Conservation (phyloP, 2,113 vertebrate genomes). For the Siniperca knerii region DNA sequence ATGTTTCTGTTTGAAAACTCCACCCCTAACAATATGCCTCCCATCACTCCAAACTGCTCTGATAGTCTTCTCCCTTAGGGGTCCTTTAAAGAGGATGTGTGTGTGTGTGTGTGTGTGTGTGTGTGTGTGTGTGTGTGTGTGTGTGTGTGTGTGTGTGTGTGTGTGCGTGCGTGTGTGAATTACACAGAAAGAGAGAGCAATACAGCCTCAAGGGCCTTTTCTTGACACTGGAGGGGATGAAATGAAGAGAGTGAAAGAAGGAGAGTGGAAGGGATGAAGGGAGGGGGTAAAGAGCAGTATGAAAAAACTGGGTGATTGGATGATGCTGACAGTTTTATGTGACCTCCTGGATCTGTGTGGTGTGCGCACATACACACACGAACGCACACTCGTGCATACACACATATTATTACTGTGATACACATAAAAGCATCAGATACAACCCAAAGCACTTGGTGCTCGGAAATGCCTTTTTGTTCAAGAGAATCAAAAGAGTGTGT, state of each 20-base stretch:
- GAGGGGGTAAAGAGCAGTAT: conserved; percentile 33
- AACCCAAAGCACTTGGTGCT: conserved; percentile 22
- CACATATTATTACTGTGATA: conserved; percentile 18
- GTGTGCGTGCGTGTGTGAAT: conserved; percentile 10
- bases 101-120: conserved; percentile 15
- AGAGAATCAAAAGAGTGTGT: conserved; percentile 20
- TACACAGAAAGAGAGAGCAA: conserved; percentile 44
- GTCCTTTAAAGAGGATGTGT: conserved; percentile 35
- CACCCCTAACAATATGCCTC: conserved; percentile 51
- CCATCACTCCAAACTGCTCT: conserved; percentile 46
- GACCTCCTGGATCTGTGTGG: conserved; percentile 39
- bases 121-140: conserved; percentile 7
- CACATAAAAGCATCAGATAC: conserved; percentile 33
- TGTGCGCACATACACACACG: background rate
- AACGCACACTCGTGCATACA: conserved; percentile 17
- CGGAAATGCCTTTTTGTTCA: conserved; percentile 23
- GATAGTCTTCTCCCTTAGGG: conserved; percentile 46
- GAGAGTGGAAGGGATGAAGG: conserved; percentile 35
- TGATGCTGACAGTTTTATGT: conserved; percentile 67
- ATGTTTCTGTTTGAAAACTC: conserved; percentile 62
- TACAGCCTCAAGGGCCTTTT: conserved; percentile 66
- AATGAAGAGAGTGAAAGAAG: conserved; percentile 55
- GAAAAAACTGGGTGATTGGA: conserved; percentile 49
- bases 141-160: conserved; percentile 25
- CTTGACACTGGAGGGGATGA: conserved; percentile 58